Conservation (phyloP, 2,113 vertebrate species). For the Prochilodus magdalenae region DNA sequence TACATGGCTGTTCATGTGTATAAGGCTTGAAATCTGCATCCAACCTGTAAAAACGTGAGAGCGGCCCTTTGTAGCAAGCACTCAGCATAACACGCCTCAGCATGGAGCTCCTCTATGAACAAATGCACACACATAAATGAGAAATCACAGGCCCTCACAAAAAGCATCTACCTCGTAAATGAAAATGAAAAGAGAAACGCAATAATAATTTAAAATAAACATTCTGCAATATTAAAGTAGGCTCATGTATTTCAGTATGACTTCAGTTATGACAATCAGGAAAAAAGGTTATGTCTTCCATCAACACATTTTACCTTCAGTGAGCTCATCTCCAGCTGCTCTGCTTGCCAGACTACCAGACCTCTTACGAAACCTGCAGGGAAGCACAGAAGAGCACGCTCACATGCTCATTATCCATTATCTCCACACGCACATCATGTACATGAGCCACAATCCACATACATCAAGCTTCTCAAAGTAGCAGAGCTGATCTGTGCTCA, state of each 20-base stretch:
- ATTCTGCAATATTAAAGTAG: background rate
- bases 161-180: background rate
- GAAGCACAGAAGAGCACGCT: conserved; percentile 21
- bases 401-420: background rate
- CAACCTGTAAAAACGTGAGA: conserved; percentile 84
- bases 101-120: conserved; percentile 81
- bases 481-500: background rate
- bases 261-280: background rate
- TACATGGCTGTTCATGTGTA: background rate
- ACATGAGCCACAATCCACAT: background rate
- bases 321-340: conserved; percentile 64
- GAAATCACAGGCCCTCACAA: conserved; percentile 10
- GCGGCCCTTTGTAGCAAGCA: conserved; percentile 84
- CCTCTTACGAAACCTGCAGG: conserved; percentile 78
- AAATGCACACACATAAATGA: conserved; percentile 29
- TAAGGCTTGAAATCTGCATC: conserved; percentile 1
- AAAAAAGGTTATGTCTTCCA: too few species aligned
- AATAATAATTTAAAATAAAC: background rate
- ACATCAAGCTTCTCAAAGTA: background rate
- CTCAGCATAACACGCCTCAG: conserved; percentile 83
- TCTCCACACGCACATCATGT: background rate
- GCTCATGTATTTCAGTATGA: background rate
- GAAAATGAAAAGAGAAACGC: background rate
- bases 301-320: conserved; percentile 75
- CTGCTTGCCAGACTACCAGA: conserved; percentile 67